Conservation (phyloP, 2,888 invertebrate species). For the Sinopyrophorus schimmeli region DNA sequence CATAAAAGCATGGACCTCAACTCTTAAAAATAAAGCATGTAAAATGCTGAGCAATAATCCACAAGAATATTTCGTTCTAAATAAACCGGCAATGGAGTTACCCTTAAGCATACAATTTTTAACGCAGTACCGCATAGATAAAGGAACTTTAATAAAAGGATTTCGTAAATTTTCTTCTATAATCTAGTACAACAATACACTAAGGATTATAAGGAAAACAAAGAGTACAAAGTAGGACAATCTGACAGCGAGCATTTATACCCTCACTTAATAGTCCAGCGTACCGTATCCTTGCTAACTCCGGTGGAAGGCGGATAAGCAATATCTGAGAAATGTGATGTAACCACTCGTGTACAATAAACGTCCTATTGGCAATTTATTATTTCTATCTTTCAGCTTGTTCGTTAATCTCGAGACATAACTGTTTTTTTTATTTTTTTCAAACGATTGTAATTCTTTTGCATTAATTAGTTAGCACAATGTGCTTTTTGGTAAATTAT, state of each 20-base stretch:
- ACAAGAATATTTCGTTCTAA: no score
- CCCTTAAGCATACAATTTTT: slow-evolving; percentile 7
- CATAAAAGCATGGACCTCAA: no score
- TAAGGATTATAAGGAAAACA: slow-evolving; percentile 20
- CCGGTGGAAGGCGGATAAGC: slow-evolving; percentile 26
- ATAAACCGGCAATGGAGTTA: background rate
- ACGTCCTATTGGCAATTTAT: slow-evolving; percentile 24
- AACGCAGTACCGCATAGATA: slow-evolving; percentile 12
- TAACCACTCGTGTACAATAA: slow-evolving; percentile 23
- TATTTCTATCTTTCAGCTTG: slow-evolving; percentile 19
- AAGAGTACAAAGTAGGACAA: slow-evolving; percentile 20
- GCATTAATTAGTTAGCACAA: no score
- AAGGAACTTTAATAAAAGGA: slow-evolving; percentile 22
- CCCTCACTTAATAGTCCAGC: slow-evolving; percentile 15
- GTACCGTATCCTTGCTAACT: slow-evolving; percentile 16
- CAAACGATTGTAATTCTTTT: no score
- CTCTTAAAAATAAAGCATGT: no score
- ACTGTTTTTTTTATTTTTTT: no score
- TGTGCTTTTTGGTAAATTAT: no score
- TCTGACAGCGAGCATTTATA: slow-evolving; percentile 18
- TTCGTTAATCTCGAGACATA: slow-evolving; percentile 14
- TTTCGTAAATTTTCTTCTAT: slow-evolving; percentile 16
- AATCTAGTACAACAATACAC: slow-evolving; percentile 14
- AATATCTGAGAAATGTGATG: slow-evolving; percentile 24
- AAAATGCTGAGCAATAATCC: no score